A percentile compares a stretch with the other conserved stretches of the same genome.
phyloP scores from a whole-genome alignment of 2,797 vertebrate species.

The Agapornis canus region DNA sequence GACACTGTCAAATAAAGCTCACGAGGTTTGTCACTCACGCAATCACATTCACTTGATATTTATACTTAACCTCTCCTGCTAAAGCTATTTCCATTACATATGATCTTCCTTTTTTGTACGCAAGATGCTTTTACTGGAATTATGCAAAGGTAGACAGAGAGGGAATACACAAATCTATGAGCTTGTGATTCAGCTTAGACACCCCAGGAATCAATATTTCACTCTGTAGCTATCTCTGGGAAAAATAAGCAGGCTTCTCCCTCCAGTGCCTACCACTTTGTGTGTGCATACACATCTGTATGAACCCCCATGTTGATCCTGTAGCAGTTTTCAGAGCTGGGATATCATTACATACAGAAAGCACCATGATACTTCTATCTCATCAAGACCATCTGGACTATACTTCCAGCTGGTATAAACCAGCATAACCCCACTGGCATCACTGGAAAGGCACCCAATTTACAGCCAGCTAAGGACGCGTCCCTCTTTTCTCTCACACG shows the following conservation, averaged over 20 bases:
- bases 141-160: neutral
- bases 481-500: fast-evolving
- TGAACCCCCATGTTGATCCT: neutral
- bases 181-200: neutral
- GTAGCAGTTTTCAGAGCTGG: neutral
- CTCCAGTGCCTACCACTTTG: neutral
- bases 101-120: neutral
- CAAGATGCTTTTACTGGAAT: neutral
- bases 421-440: neutral
- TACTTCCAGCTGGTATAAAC: neutral
- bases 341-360: neutral
- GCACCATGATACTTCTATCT: neutral
- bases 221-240: neutral
- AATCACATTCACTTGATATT: neutral
- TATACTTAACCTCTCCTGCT: neutral
- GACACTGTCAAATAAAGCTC: conserved; percentile 13
- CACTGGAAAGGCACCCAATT: neutral
- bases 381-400: neutral
- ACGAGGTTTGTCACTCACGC: conserved; percentile 7
- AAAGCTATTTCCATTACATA: neutral
- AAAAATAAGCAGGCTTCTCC: neutral
- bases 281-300: neutral
- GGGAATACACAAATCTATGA: neutral
- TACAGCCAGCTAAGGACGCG: neutral
- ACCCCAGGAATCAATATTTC: neutral